Evolutionary conservation across 2,888 invertebrate species (phyloP), one percentile per base, ranked within the genome.

Genomic region (Synergus umbraculus): DNA sequence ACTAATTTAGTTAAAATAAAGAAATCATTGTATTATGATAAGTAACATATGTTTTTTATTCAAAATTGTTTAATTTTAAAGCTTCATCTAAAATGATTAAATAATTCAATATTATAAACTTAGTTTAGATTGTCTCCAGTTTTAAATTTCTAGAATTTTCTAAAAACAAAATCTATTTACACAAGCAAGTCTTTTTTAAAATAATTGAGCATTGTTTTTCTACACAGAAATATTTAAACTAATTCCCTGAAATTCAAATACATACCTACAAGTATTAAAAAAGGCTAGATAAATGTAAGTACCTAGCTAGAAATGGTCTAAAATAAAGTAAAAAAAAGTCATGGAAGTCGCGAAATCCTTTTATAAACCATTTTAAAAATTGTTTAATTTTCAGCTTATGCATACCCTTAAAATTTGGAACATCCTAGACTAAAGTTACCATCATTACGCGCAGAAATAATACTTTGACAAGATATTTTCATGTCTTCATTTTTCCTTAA

Each of bases 181-280:
- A 60, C 60, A 58, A 18, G 1, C 18, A 4, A 54, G 54, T n/a
- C n/a, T 0, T 54, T 54, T 54, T 54, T 22, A 60, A 3, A 63
- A 29, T 63, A 63, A 63, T 63, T 63, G 63, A 63, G 63, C 63
- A 63, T 13, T 63, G 29, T 60, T 29, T 18, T 9, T 63, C 18
- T 13, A 63, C 13, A 12, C 29, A 22, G 2, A 63, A 63, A 63
- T 29, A 63, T 13, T 22, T 0, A 22, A 63, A 63, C 13, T 63
- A 60, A 60, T 12, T 22, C 29, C 9, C 60, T 29, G 29, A 2
- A 22, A 63, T 29, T 29, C 2, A 22, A 29, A 13, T 63, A 13
- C 29, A 12, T 63, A 22, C 37, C 37, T 22, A 63, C 1, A 60
- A 18, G n/a, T 58, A 63, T 29, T 29, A 29, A 63, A 63, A 63